Percentiles rank a stretch among this genome's conserved stretches.
Evolutionary conservation across 2,797 vertebrate genomes (phyloP).

Genomic region (Takifugu rubripes): DNA sequence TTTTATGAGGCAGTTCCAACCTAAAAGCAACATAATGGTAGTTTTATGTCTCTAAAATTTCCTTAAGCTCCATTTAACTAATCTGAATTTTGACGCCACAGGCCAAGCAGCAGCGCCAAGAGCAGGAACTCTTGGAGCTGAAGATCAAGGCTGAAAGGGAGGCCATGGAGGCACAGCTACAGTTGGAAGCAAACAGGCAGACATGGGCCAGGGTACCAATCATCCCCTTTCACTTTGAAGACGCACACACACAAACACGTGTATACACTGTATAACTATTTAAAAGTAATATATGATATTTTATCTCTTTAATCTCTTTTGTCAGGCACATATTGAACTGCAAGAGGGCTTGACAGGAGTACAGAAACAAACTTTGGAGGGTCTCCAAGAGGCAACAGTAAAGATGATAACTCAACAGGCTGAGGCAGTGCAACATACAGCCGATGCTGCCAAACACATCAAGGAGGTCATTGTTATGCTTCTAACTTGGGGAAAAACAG

Average conservation of each 20-base stretch:
- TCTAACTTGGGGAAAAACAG: slow-evolving; percentile 20
- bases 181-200: slow-evolving; percentile 86
- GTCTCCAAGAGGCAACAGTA: slow-evolving; percentile 77
- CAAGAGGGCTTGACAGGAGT: slow-evolving; percentile 80
- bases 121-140: slow-evolving; percentile 85
- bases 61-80: not conserved
- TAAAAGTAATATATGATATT: not conserved
- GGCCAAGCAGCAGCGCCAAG: slow-evolving; percentile 91
- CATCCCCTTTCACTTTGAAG: not conserved
- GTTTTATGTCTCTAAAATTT: too few species aligned
- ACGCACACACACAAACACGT: slow-evolving; percentile 6
- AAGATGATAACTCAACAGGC: slow-evolving; percentile 85
- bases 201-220: slow-evolving; percentile 85
- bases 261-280: not conserved
- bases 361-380: slow-evolving; percentile 78
- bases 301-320: not conserved
- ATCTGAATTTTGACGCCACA: slow-evolving; percentile 54
- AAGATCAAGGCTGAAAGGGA: slow-evolving; percentile 91
- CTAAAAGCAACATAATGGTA: too few species aligned
- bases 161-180: slow-evolving; percentile 83
- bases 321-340: slow-evolving; percentile 82
- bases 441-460: slow-evolving; percentile 81
- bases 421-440: slow-evolving; percentile 75
- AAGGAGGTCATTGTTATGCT: slow-evolving; percentile 77
- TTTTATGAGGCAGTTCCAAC: not conserved